These are phyloP conservation scores for Hexactinellida sp. DNA, from an alignment of 37 sponge, comb jelly and placozoan species.

Conservation along the genomic window DNA sequence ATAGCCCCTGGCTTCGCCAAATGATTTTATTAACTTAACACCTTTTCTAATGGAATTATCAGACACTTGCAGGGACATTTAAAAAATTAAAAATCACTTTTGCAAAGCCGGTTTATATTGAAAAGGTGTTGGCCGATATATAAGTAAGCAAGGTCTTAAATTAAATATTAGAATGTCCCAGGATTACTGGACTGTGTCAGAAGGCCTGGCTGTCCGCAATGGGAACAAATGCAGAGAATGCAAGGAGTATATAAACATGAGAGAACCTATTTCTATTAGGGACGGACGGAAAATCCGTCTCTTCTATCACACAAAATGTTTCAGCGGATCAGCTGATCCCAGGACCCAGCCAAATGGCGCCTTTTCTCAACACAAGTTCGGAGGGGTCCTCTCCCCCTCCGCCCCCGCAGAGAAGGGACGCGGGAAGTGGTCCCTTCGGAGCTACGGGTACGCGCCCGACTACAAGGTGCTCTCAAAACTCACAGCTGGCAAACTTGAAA, in stretches of 20 bases:
- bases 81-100: no score
- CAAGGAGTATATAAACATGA: neutral
- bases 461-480: neutral
- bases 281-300: conserved; percentile 16
- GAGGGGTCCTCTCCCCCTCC: neutral
- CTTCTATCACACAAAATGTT: neutral
- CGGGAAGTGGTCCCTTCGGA: neutral
- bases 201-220: neutral
- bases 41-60: no score
- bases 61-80: no score
- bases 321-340: neutral
- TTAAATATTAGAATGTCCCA: neutral
- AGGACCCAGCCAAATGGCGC: neutral
- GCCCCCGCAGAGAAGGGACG: neutral
- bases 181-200: neutral
- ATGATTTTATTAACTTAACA: no score
- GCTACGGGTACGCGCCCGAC: neutral
- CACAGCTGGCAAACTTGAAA: neutral
- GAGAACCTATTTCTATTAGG: neutral
- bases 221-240: conserved; percentile 7
- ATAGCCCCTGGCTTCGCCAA: no score
- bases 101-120: no score
- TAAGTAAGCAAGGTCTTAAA: neutral
- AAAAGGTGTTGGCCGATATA: neutral
- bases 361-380: neutral